These are phyloP conservation scores for Tetranychus cinnabarinus DNA, from an alignment of 1,140 invertebrate species.

Conservation along the genomic window DNA sequence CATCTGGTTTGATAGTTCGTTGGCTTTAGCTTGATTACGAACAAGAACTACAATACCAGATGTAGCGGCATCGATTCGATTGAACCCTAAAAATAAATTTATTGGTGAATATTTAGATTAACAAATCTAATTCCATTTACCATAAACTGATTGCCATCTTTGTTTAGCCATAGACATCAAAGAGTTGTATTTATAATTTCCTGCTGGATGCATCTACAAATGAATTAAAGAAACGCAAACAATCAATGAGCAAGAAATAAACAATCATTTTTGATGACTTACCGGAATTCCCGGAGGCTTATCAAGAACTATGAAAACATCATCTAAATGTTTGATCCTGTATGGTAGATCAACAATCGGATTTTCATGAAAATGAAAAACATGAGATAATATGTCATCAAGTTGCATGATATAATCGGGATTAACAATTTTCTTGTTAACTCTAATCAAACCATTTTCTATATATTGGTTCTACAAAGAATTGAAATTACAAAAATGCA, in stretches of 20 bases:
- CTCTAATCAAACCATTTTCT: conserved; percentile 32
- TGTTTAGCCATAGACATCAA: conserved; percentile 78
- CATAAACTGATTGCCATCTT: conserved; percentile 39
- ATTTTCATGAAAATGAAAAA: conserved; percentile 24
- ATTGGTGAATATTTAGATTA: not conserved
- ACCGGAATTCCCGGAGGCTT: conserved; percentile 98
- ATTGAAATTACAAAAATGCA: no score
- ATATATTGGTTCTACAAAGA: not conserved
- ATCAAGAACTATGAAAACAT: conserved; percentile 94
- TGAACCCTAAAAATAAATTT: conserved; percentile 18
- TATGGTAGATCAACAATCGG: conserved; percentile 40
- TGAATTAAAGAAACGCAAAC: not conserved
- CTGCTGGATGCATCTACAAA: conserved; percentile 75
- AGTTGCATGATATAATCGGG: conserved; percentile 71
- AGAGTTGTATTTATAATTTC: conserved; percentile 82
- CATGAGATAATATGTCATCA: conserved; percentile 79
- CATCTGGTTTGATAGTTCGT: conserved; percentile 81
- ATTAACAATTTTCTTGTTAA: conserved; percentile 80
- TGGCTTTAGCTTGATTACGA: conserved; percentile 64
- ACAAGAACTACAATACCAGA: conserved; percentile 65
- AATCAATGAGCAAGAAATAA: not conserved
- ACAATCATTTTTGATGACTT: conserved; percentile 18
- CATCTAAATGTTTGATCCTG: conserved; percentile 84
- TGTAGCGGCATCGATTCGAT: conserved; percentile 32
- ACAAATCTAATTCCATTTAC: conserved; percentile 37